Evolutionary conservation across 2,113 vertebrate species (phyloP).

Genomic region (Corydoras maculifer): DNA sequence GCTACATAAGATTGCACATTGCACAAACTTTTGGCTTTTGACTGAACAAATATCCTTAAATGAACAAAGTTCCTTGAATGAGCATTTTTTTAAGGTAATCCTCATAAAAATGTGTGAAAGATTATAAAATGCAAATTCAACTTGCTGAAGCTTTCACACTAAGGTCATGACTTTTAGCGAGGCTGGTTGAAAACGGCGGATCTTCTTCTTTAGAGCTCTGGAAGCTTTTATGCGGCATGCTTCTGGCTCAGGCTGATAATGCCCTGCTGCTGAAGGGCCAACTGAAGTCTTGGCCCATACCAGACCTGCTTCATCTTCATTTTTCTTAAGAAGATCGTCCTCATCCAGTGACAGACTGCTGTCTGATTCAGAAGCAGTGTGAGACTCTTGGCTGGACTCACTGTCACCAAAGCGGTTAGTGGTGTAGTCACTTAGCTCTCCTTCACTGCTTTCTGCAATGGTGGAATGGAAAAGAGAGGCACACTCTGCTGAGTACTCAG

Average conservation of each 20-base stretch:
- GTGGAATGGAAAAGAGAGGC: constrained; percentile 78
- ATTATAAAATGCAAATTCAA: no score
- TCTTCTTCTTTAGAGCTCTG: constrained; percentile 87
- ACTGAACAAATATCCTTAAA: no score
- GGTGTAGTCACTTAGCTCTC: constrained; percentile 79
- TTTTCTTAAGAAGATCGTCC: constrained; percentile 53
- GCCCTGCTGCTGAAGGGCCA: constrained; percentile 56
- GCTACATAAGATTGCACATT: no score
- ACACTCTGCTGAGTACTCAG: constrained; percentile 74
- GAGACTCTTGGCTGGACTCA: constrained; percentile 76
- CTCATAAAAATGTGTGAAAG: no score
- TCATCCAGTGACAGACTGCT: constrained; percentile 62
- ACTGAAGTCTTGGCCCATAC: constrained; percentile 67
- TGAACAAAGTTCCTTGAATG: no score
- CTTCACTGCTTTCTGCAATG: constrained; percentile 76
- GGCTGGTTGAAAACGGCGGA: constrained; percentile 84
- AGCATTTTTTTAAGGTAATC: no score
- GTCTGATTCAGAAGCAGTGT: constrained; percentile 56
- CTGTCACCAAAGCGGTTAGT: constrained; percentile 80
- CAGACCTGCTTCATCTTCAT: constrained; percentile 56
- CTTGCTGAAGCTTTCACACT: constrained; percentile 61
- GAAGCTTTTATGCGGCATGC: constrained; percentile 91
- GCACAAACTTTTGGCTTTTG: no score
- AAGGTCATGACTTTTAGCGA: constrained; percentile 91
- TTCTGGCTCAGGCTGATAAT: constrained; percentile 65